phyloP scores from a whole-genome alignment of 2,888 invertebrate genomes.

The Volucella zonaria region DNA sequence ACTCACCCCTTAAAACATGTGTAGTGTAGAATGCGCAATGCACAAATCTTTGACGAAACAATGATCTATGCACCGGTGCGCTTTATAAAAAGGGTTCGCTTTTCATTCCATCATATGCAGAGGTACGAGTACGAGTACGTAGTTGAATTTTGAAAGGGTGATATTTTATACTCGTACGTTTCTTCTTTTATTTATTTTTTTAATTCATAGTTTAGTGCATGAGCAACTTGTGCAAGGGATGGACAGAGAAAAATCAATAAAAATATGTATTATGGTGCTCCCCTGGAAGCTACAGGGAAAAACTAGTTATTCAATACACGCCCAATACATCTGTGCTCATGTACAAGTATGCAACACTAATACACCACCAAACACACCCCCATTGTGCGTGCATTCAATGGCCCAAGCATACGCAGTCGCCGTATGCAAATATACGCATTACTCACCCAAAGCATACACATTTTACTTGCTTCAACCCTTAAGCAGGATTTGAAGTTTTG shows the following conservation, averaged over 20 bases:
- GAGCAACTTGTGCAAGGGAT: constrained; percentile 56
- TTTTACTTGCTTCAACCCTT: constrained; percentile 57
- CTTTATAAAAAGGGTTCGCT: constrained; percentile 38
- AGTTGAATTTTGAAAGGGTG: constrained; percentile 40
- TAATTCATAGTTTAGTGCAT: constrained; percentile 45
- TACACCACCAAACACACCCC: constrained; percentile 59
- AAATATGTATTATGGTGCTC: constrained; percentile 62
- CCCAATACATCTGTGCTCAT: constrained; percentile 31
- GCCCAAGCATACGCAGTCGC: constrained; percentile 70
- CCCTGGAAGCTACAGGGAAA: constrained; percentile 40
- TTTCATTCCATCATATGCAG: constrained; percentile 5
- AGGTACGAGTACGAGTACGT: no score
- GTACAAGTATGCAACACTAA: constrained; percentile 49
- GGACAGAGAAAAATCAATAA: constrained; percentile 67
- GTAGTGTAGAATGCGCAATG: constrained; percentile 16
- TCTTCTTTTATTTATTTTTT: constrained; percentile 13
- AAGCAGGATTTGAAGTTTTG: constrained; percentile 42
- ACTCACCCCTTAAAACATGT: constrained; percentile 44
- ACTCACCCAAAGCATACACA: constrained; percentile 37
- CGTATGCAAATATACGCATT: constrained; percentile 70
- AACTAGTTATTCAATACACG: constrained; percentile 63
- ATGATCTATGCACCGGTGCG: constrained; percentile 58
- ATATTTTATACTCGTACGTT: constrained; percentile 17
- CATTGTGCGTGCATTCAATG: constrained; percentile 70
- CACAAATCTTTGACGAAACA: constrained; percentile 20